Conservation (phyloP, 2,888 invertebrate genomes). For the Thecophora atra region DNA sequence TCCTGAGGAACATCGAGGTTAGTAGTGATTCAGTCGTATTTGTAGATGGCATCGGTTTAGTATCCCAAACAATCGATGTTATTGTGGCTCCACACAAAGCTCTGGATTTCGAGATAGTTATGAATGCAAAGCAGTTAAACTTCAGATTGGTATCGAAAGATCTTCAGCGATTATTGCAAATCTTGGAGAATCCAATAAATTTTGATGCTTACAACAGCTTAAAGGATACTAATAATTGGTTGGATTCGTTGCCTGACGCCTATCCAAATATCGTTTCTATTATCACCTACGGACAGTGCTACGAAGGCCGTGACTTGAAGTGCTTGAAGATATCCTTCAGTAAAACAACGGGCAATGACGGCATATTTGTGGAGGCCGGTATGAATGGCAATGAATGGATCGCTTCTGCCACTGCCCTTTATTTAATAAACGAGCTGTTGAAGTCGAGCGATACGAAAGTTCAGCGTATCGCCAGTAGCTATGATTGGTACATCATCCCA, state of each 20-base stretch:
- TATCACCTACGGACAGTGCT: slow-evolving; percentile 67
- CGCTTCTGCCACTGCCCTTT: slow-evolving; percentile 70
- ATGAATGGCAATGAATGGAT: slow-evolving; percentile 84
- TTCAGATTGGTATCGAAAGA: slow-evolving; percentile 57
- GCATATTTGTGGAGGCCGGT: slow-evolving; percentile 72
- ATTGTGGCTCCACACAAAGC: slow-evolving; percentile 63
- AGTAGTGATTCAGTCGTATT: slow-evolving; percentile 66
- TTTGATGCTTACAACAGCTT: not conserved
- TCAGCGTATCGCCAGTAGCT: slow-evolving; percentile 67
- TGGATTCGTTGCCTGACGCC: slow-evolving; percentile 66
- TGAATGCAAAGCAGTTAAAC: slow-evolving; percentile 62
- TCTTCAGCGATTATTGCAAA: not conserved
- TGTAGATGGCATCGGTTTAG: slow-evolving; percentile 65
- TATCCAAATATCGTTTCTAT: slow-evolving; percentile 67
- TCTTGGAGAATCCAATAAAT: not conserved
- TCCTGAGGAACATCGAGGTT: slow-evolving; percentile 67
- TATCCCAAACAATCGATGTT: slow-evolving; percentile 67
- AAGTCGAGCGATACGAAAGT: slow-evolving; percentile 69
- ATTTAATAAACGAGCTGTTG: slow-evolving; percentile 68
- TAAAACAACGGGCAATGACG: slow-evolving; percentile 69
- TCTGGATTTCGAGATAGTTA: slow-evolving; percentile 54
- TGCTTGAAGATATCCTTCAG: slow-evolving; percentile 70
- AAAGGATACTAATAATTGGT: slow-evolving; percentile 69
- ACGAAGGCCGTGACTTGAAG: slow-evolving; percentile 58
- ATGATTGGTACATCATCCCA: slow-evolving; percentile 81